Evolutionary conservation across 2,888 invertebrate species (phyloP).

Genomic region (Stratiomys singularior): DNA sequence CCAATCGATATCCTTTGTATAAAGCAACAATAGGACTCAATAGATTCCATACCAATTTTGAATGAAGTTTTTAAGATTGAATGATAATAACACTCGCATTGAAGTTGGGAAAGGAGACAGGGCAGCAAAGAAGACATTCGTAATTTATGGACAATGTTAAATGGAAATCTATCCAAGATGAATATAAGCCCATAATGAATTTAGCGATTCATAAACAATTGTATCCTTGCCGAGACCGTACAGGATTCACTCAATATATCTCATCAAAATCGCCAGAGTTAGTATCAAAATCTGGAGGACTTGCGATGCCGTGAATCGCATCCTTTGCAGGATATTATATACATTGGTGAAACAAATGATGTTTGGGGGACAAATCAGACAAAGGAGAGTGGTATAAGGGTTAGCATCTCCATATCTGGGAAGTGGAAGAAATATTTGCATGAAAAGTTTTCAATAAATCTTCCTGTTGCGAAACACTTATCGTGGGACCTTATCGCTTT

Average conservation of each 20-base stretch:
- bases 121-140: slow-evolving; percentile 55
- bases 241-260: slow-evolving; percentile 55
- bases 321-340: slow-evolving; percentile 53
- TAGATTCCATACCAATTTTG: slow-evolving; percentile 53
- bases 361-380: slow-evolving; percentile 55
- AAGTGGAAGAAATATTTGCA: slow-evolving; percentile 24
- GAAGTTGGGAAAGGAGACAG: slow-evolving; percentile 55
- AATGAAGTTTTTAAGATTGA: slow-evolving; percentile 57
- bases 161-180: slow-evolving; percentile 55
- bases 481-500: slow-evolving; percentile 30
- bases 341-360: slow-evolving; percentile 53
- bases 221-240: slow-evolving; percentile 55
- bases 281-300: slow-evolving; percentile 57
- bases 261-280: slow-evolving; percentile 56
- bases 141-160: slow-evolving; percentile 57
- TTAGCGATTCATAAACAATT: slow-evolving; percentile 58
- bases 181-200: slow-evolving; percentile 56
- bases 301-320: slow-evolving; percentile 55
- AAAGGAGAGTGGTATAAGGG: slow-evolving; percentile 56
- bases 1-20: slow-evolving; percentile 20
- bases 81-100: slow-evolving; percentile 55
- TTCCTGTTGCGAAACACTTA: slow-evolving; percentile 18
- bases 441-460: slow-evolving; percentile 8
- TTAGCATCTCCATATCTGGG: slow-evolving; percentile 39
- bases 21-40: slow-evolving; percentile 53